Evolutionary conservation across 1,140 invertebrate species (phyloP).

Genomic region (Holotrichia oblita): DNA sequence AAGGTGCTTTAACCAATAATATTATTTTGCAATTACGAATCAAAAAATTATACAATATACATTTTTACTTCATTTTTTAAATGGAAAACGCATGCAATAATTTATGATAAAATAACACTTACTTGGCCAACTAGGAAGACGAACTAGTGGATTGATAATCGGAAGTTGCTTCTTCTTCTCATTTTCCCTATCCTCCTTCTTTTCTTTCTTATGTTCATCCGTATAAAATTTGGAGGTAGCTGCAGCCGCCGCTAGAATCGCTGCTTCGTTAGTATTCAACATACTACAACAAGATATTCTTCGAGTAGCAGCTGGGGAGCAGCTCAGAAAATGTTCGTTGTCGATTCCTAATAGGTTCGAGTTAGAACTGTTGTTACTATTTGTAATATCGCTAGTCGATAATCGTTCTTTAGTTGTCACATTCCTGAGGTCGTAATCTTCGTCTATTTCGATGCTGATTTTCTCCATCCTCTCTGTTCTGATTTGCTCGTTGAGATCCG

Average conservation of each 20-base stretch:
- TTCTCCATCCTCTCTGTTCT: constrained; percentile 64
- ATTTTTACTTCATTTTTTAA: too few species aligned
- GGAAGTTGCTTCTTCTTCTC: constrained; percentile 74
- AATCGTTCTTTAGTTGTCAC: constrained; percentile 61
- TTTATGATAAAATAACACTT: constrained; percentile 59
- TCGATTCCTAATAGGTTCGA: constrained; percentile 68
- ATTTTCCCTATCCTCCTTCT: constrained; percentile 59
- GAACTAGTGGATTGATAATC: constrained; percentile 89
- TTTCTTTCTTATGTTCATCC: constrained; percentile 59
- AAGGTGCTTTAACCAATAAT: too few species aligned
- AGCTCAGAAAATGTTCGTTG: constrained; percentile 69
- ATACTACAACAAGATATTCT: constrained; percentile 82
- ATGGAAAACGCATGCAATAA: not conserved
- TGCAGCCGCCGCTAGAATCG: constrained; percentile 67
- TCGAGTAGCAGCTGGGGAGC: constrained; percentile 78
- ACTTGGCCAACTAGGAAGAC: constrained; percentile 88
- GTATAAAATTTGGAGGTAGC: constrained; percentile 61
- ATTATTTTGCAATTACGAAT: too few species aligned
- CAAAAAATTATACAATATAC: too few species aligned
- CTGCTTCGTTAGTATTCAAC: constrained; percentile 71
- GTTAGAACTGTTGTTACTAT: constrained; percentile 62
- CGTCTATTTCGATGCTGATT: constrained; percentile 55
- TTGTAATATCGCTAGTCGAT: constrained; percentile 55
- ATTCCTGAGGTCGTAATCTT: constrained; percentile 61
- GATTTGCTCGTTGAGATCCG: constrained; percentile 62